A percentile compares a stretch with the other conserved stretches of the same genome.
These are phyloP conservation scores for Amblyopsis rosae DNA, from an alignment of 2,113 vertebrate species.

Conservation along the genomic window DNA sequence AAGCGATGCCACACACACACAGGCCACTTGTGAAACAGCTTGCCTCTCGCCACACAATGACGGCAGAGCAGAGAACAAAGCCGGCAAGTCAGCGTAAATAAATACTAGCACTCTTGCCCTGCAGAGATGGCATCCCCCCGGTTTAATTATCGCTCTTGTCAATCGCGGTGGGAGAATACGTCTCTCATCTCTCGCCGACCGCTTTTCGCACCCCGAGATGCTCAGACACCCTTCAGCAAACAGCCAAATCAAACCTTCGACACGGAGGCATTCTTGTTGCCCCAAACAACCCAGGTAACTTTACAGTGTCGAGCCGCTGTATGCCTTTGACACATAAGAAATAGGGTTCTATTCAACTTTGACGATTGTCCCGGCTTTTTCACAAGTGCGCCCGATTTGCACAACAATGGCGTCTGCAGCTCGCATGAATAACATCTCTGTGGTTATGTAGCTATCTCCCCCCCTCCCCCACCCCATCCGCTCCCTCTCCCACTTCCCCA, in stretches of 20 bases:
- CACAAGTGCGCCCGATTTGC: conserved; percentile 63
- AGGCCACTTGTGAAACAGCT: conserved; percentile 47
- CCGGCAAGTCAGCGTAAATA: conserved; percentile 60
- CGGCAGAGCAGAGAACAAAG: conserved; percentile 58
- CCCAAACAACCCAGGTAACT: conserved; percentile 63
- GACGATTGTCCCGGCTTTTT: conserved; percentile 62
- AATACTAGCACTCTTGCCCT: conserved; percentile 62
- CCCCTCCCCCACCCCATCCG: background rate
- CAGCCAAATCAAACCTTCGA: conserved; percentile 56
- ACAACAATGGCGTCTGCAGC: conserved; percentile 65
- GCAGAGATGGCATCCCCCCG: conserved; percentile 63
- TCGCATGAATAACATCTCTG: conserved; percentile 60
- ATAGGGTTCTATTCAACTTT: conserved; percentile 69
- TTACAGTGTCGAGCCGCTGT: conserved; percentile 57
- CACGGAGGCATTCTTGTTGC: conserved; percentile 57
- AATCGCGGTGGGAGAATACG: conserved; percentile 70
- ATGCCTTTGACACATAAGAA: conserved; percentile 69
- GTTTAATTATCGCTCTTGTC: conserved; percentile 79
- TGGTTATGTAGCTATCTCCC: conserved; percentile 56
- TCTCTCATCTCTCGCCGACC: conserved; percentile 58
- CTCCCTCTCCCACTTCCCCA: no score
- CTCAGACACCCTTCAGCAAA: conserved; percentile 70
- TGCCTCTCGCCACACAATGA: conserved; percentile 47
- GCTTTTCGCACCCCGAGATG: conserved; percentile 65
- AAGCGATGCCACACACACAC: conserved; percentile 32